phyloP scores from a whole-genome alignment of 1,140 invertebrate species.

The Pygmarrhopalites habei region DNA sequence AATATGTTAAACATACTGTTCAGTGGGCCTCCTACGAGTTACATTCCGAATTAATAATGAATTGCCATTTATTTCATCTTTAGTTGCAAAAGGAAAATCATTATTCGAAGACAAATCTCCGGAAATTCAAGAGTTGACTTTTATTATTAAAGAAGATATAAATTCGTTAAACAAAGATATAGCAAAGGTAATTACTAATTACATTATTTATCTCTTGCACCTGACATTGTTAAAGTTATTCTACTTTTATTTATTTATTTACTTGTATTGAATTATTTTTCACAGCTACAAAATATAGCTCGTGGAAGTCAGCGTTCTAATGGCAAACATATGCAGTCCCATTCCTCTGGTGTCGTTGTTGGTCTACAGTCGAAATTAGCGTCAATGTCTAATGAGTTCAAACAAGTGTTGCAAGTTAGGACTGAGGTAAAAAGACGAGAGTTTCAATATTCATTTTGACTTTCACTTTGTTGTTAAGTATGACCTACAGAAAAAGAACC shows the following conservation, averaged over 20 bases:
- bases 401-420: conserved; percentile 82
- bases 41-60: not conserved
- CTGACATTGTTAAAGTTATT: too few relatives aligned
- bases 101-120: conserved; percentile 91
- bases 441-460: not conserved
- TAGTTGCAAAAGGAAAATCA: conserved; percentile 94
- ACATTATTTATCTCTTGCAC: too few relatives aligned
- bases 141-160: conserved; percentile 95
- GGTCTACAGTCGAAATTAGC: conserved; percentile 91
- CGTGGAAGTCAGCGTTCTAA: conserved; percentile 44
- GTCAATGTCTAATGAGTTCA: conserved; percentile 93
- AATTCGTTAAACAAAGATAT: conserved; percentile 94
- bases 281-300: conserved; percentile 43
- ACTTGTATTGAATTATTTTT: too few relatives aligned
- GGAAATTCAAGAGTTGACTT: conserved; percentile 96
- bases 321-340: conserved; percentile 78
- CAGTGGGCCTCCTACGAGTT: too few relatives aligned
- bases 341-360: conserved; percentile 92
- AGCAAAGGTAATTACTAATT: conserved; percentile 52
- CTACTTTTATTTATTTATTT: too few relatives aligned
- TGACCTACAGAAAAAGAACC: too few relatives aligned
- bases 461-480: too few relatives aligned
- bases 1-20: too few relatives aligned
- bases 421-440: conserved; percentile 56
- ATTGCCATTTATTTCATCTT: conserved; percentile 19